phyloP scores from a whole-genome alignment of 2,113 vertebrate species.

The Tragulus kanchil region DNA sequence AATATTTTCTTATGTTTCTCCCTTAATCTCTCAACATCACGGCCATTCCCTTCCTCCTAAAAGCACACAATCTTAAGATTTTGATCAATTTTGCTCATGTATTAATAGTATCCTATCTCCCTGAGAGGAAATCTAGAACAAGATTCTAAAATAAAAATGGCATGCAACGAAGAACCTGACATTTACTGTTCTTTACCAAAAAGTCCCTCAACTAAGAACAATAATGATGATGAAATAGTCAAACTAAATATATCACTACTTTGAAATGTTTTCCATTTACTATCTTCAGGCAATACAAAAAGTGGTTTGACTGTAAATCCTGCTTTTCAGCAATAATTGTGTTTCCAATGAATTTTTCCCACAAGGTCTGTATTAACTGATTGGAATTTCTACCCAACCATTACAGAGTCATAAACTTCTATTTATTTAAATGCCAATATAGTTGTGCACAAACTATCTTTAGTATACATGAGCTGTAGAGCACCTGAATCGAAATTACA shows the following conservation, averaged over 20 bases:
- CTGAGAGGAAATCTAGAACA: not conserved
- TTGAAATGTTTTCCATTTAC: not conserved
- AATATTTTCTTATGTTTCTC: not conserved
- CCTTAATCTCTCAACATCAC: not conserved
- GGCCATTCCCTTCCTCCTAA: not conserved
- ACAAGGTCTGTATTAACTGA: not conserved
- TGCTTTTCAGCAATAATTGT: conserved; percentile 9
- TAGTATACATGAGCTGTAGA: not conserved
- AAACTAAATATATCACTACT: not conserved
- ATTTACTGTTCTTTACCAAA: not conserved
- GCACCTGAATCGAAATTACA: not conserved
- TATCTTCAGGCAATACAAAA: not conserved
- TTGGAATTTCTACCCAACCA: not conserved
- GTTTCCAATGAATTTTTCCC: not conserved
- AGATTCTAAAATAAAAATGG: not conserved
- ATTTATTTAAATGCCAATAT: conserved; percentile 20
- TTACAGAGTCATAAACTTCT: conserved; percentile 22
- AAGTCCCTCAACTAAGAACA: not conserved
- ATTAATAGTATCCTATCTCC: not conserved
- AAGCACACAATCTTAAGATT: not conserved
- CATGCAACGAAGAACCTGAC: not conserved
- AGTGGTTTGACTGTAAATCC: not conserved
- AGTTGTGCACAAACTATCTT: not conserved
- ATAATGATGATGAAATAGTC: not conserved
- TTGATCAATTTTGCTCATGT: not conserved